Evolutionary conservation across 1,140 invertebrate species (phyloP), one percentile per base, ranked within the genome.

Genomic region (Potamilus streckersoni): DNA sequence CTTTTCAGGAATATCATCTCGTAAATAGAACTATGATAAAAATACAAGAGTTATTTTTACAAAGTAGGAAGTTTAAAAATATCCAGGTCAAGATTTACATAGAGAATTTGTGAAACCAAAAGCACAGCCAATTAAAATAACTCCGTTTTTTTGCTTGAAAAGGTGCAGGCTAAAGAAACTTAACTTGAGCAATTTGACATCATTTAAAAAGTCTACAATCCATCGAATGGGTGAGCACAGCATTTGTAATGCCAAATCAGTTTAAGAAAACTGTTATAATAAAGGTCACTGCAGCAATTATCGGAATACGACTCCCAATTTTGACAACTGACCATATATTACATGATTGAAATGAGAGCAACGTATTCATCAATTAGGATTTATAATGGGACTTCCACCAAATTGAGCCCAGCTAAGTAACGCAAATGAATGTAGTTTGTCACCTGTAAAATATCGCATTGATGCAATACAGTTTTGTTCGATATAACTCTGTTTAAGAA

Each of bases 251-350:
- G 19, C 60, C 60, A n/a, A 62, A 62, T 0, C 0, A 14, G 6
- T 49, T 11, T 49, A 11, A 62, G 23, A 62, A 19, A n/a, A n/a
- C n/a, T 62, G 11, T 15, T 62, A 62, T 14, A 14, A 19, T 11
- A 19, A 8, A n/a, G 6, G 60, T 14, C 15, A 62, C 14, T 62
- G 8, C 6, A 62, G 60, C 60, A n/a, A 23, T 62, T 12, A 62
- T n/a, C 8, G 5, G 11, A n/a, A 31, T 59, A 16, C 16, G 76
- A 38, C 69, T 83, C 64, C 49, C 60, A 5, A 78, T 76, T 20
- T 83, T 83, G 13, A 85, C 82, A 49, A 64, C 79, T 20, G 80
- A 85, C 63, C 76, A 82, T 27, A 31, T 85, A 6, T 23, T 82
- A 16, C 27, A 70, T 49, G 76, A 78, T 19, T 61, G 83, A 49